Base-by-base conservation (phyloP, 2,888 invertebrate genomes). In the Pseudolycoriella hygida region DNA sequence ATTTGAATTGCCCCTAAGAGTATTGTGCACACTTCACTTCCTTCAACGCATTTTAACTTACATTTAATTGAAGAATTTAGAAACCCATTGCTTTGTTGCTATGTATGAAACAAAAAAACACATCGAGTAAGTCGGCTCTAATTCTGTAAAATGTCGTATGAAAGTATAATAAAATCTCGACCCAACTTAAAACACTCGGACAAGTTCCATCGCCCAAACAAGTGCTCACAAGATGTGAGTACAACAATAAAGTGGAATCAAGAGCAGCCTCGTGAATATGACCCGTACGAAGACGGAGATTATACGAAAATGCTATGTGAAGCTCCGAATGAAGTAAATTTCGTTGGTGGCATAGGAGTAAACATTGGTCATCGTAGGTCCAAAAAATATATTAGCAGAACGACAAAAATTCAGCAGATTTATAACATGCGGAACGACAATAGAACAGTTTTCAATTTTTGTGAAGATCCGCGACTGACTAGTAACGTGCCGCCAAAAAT, bases 241-340 rank as follows among this genome's bases (percentile, higher is more conserved):
- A n/a, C n/a, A n/a, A 25, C 8, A 64, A 39, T 47, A 60, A 10
- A 60, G 61, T 44, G 46, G 46, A 31, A 43, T 12, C 17, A 4
- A 32, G 42, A 42, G 14, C 31, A 46, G 19, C 39, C 42, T 6
- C 42, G 43, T 19, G 14, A 25, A 38, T 3, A 8, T 2, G 43
- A 40, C 10, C 46, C 42, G 11, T 46, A 40, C 31, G 18, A 39
- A 19, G 15, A 43, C 31, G 40, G 39, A 3, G 17, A 18, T 1
- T 46, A 39, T 40, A 12, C 37, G 14, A 8, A 18, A 40, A 39
- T 42, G 2, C 30, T 39, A 12, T 3, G 11, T 6, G 38, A 43
- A 18, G 44, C 42, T 17, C 40, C 44, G n/a, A 49, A 49, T 32
- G 48, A 49, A 47, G 18, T 49, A 2, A 49, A 47, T 43, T 49